Evolutionary conservation across 1,140 invertebrate genomes (phyloP).

Genomic region (Telenomus remus): DNA sequence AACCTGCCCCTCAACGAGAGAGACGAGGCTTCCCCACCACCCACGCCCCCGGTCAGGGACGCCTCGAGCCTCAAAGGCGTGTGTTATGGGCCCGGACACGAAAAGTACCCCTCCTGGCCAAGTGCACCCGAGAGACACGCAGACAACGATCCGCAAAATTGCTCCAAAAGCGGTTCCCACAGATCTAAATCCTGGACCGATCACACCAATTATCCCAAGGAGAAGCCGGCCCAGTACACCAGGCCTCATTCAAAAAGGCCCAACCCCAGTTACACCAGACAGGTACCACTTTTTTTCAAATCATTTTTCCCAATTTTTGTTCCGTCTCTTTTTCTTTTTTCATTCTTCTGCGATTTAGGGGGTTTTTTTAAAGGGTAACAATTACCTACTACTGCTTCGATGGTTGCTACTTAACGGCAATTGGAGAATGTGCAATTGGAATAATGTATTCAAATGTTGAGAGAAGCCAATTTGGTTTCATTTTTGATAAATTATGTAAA

Average conservation of each 20-base stretch:
- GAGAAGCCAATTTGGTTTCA: too few species aligned
- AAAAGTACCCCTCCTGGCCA: conserved; percentile 89
- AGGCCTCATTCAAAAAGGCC: conserved; percentile 81
- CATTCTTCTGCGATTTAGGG: too few species aligned
- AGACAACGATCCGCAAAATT: conserved; percentile 73
- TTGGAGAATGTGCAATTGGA: too few species aligned
- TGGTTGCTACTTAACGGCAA: too few species aligned
- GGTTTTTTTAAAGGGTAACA: too few species aligned
- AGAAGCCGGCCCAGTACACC: conserved; percentile 80
- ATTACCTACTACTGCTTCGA: too few species aligned
- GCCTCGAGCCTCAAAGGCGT: conserved; percentile 81
- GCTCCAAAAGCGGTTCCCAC: conserved; percentile 75
- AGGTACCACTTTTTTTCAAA: conserved; percentile 69
- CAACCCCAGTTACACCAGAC: conserved; percentile 80
- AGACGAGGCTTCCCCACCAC: conserved; percentile 75
- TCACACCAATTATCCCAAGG: conserved; percentile 84
- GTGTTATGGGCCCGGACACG: conserved; percentile 84
- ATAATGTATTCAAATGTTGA: too few species aligned
- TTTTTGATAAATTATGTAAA: too few species aligned
- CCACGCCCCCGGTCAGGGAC: conserved; percentile 81
- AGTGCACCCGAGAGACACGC: conserved; percentile 69
- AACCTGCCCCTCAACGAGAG: conserved; percentile 72
- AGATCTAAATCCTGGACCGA: conserved; percentile 85
- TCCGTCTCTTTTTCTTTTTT: not conserved
- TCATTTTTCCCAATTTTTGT: not conserved